Evolutionary conservation across 2,113 vertebrate genomes (phyloP).

Genomic region (Carassius carassius): DNA sequence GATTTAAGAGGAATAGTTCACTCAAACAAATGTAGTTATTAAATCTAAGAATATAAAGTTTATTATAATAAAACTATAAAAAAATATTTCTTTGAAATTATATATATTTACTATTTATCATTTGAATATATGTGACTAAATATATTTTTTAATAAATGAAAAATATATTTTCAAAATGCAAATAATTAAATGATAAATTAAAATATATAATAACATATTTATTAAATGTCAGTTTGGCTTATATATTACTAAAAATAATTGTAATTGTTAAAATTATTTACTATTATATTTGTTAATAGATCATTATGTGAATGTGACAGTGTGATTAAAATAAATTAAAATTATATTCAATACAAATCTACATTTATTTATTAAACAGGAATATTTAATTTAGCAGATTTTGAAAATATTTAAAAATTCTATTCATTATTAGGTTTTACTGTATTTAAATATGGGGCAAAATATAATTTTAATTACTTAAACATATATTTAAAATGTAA

Average conservation of each 20-base stretch:
- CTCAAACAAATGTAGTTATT: background rate
- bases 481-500: background rate
- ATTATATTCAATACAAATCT: no score
- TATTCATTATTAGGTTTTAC: background rate
- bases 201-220: no score
- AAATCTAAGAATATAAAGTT: background rate
- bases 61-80: background rate
- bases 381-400: background rate
- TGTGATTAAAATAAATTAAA: no score
- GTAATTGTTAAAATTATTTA: background rate
- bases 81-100: background rate
- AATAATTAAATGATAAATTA: background rate
- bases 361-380: no score
- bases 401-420: background rate
- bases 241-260: background rate
- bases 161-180: background rate
- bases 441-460: background rate
- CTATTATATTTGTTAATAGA: background rate
- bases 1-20: background rate
- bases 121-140: background rate
- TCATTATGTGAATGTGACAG: background rate
- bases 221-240: no score
- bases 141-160: background rate
- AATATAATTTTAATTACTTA: background rate
- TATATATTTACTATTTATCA: background rate